Conservation (phyloP, 2,888 invertebrate genomes). For the Encarsia formosa region DNA sequence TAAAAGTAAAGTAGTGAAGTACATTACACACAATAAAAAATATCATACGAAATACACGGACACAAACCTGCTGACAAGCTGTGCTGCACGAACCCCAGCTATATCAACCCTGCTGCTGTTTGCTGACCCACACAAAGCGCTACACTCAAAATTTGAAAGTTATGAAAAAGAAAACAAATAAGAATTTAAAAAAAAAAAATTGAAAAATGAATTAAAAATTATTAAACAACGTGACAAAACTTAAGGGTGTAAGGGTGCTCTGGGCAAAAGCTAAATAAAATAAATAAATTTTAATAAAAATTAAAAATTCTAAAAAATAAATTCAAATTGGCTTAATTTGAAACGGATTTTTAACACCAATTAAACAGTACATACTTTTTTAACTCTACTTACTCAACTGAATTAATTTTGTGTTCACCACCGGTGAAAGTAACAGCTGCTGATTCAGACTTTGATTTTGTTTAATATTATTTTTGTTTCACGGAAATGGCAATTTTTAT, state of each 20-base stretch:
- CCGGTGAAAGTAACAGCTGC: too few species aligned
- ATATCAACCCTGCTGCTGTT: slow-evolving; percentile 51
- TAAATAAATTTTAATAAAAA: too few species aligned
- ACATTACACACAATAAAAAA: slow-evolving; percentile 31
- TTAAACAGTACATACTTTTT: too few species aligned
- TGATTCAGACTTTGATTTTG: too few species aligned
- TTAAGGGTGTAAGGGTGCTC: slow-evolving; percentile 35
- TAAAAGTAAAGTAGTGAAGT: slow-evolving; percentile 37
- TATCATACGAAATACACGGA: slow-evolving; percentile 46
- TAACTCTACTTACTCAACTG: too few species aligned
- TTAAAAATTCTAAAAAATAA: too few species aligned
- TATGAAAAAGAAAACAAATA: slow-evolving; percentile 16
- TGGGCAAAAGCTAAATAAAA: too few species aligned
- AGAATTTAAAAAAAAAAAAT: slow-evolving; percentile 10
- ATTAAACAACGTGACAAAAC: slow-evolving; percentile 17
- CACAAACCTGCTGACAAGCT: slow-evolving; percentile 53
- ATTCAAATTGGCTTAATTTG: too few species aligned
- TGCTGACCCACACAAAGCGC: slow-evolving; percentile 49
- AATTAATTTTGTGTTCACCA: too few species aligned
- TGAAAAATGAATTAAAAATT: background rate
- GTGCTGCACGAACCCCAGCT: slow-evolving; percentile 52
- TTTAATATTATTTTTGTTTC: too few species aligned
- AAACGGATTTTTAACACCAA: too few species aligned
- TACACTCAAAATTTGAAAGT: slow-evolving; percentile 37
- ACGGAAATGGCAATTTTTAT: too few species aligned